Base-by-base conservation (phyloP, 1,140 invertebrate genomes). In the Drosophila teissieri region DNA sequence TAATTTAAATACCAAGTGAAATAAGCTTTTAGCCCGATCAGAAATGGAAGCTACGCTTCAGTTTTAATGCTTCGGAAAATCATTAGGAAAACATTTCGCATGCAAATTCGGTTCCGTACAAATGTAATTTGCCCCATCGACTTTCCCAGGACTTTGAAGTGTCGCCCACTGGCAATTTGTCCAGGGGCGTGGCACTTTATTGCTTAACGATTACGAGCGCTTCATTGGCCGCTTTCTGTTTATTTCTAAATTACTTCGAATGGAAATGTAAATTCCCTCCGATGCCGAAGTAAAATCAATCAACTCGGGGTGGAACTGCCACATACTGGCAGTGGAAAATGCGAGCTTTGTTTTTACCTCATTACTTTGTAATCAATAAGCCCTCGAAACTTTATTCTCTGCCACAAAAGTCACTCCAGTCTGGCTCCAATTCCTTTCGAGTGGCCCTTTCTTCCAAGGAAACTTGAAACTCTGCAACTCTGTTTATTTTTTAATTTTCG, bases 181-280 rank as follows among this genome's bases (percentile, higher is more conserved):
- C 51, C 44, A 4, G 4, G 51, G 67, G 51, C 64, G 64, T 69
- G 68, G 68, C 51, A 49, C 44, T 48, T 70, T 70, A 56, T 70
- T 70, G 67, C 44, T 70, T 48, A 69, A 69, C 64, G 64, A 69
- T 70, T 70, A 70, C 34, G 49, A 34, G 15, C 31, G 53, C 49
- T 57, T 56, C 62, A 57, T 37, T 65, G 62, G 54, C 55, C 49
- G 34, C n/a, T 34, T 49, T 57, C 70, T 72, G 65, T 36, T 72
- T 57, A 72, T 72, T 70, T 72, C 68, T 70, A 57, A 72, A 70
- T 72, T 70, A 49, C 65, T 57, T 70, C n/a, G 15, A 49, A 42
- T 36, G 44, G 15, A 36, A 49, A 40, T 37, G 51, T 19, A 49
- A 55, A 49, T 22, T 36, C 27, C 49, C 12, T n/a, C 14, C 7